phyloP scores from a whole-genome alignment of 2,888 invertebrate genomes.

The Diaperis boleti region DNA sequence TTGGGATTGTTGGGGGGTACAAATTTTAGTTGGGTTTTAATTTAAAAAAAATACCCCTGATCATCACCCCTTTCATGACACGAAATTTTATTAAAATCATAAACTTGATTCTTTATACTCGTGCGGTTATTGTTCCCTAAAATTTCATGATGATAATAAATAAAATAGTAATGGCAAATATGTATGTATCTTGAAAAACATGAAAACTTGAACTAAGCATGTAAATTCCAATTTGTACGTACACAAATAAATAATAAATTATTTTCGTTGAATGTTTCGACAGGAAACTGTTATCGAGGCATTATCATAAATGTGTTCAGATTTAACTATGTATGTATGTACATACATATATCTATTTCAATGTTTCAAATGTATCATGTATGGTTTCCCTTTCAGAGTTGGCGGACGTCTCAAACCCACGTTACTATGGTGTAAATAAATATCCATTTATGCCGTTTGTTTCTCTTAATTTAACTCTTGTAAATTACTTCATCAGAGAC shows the following conservation, averaged over 20 bases:
- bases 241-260: slow-evolving; percentile 8
- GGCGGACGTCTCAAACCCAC: slow-evolving; percentile 32
- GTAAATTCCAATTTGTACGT: too few relatives aligned
- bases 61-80: too few relatives aligned
- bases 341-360: too few relatives aligned
- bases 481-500: too few relatives aligned
- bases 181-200: too few relatives aligned
- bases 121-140: not conserved
- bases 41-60: too few relatives aligned
- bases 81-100: too few relatives aligned
- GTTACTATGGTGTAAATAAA: slow-evolving; percentile 30
- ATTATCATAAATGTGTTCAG: slow-evolving; percentile 32
- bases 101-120: not conserved
- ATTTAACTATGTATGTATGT: slow-evolving; percentile 27
- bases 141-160: not conserved
- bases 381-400: slow-evolving; percentile 30
- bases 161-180: too few relatives aligned
- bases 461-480: slow-evolving; percentile 30
- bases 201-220: too few relatives aligned
- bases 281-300: slow-evolving; percentile 27
- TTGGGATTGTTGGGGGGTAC: too few relatives aligned
- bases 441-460: slow-evolving; percentile 26
- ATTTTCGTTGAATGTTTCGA: slow-evolving; percentile 12
- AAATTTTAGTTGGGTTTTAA: too few relatives aligned
- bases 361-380: slow-evolving; percentile 23